These are phyloP conservation scores for Zaprionus kolodkinae DNA, from an alignment of 1,140 invertebrate genomes.

Conservation along the genomic window DNA sequence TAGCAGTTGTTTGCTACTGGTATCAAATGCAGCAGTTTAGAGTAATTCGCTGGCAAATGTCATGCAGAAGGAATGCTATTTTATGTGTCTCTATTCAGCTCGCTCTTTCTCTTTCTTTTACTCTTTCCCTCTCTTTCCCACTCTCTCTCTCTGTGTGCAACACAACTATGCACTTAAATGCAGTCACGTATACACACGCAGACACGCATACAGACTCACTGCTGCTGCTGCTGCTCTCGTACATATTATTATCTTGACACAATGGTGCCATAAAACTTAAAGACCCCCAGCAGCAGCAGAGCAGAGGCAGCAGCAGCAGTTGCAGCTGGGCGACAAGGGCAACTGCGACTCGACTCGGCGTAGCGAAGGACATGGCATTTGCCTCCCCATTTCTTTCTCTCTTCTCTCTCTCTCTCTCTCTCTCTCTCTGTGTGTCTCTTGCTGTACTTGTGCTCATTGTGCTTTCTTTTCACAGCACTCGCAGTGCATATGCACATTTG, in stretches of 20 bases:
- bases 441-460: slow-evolving; percentile 37
- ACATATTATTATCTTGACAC: slow-evolving; percentile 84
- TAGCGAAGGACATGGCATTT: slow-evolving; percentile 44
- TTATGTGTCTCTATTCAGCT: slow-evolving; percentile 51
- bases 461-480: slow-evolving; percentile 53
- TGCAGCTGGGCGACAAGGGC: slow-evolving; percentile 34
- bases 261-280: slow-evolving; percentile 83
- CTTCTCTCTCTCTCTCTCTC: neutral
- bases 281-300: slow-evolving; percentile 73
- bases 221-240: slow-evolving; percentile 43
- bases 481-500: slow-evolving; percentile 72
- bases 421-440: slow-evolving; percentile 22
- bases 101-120: slow-evolving; percentile 17
- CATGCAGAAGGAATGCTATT: slow-evolving; percentile 75
- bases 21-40: slow-evolving; percentile 76
- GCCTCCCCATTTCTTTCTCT: neutral
- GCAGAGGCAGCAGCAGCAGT: neutral
- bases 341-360: neutral
- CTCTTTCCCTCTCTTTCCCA: slow-evolving; percentile 17
- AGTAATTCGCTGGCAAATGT: slow-evolving; percentile 78
- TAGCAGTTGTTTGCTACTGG: slow-evolving; percentile 40
- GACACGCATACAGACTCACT: slow-evolving; percentile 17
- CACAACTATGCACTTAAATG: slow-evolving; percentile 82
- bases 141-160: slow-evolving; percentile 45
- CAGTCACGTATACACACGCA: slow-evolving; percentile 68